Evolutionary conservation across 1,140 invertebrate species (phyloP).

Genomic region (Drosophila virilis): DNA sequence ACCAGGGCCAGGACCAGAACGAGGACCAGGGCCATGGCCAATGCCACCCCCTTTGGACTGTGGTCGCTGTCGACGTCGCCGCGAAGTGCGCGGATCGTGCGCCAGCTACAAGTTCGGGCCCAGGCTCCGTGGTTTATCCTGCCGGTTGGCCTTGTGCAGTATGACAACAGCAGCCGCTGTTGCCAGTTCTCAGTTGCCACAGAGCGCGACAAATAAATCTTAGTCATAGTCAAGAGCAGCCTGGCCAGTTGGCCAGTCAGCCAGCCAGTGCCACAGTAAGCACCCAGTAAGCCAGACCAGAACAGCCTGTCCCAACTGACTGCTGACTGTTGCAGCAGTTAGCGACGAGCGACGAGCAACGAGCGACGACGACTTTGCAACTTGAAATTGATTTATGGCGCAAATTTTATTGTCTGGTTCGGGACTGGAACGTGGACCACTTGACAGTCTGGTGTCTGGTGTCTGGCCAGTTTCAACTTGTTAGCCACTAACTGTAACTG

Average conservation of each 20-base stretch:
- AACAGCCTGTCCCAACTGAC: slow-evolving; percentile 47
- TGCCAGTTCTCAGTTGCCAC: slow-evolving; percentile 76
- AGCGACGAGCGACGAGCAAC: background rate
- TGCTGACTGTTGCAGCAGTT: slow-evolving; percentile 70
- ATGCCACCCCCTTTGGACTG: slow-evolving; percentile 68
- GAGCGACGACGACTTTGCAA: slow-evolving; percentile 66
- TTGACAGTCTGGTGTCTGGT: slow-evolving; percentile 29
- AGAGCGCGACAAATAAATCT: slow-evolving; percentile 77
- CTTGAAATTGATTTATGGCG: slow-evolving; percentile 81
- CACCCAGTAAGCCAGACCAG: slow-evolving; percentile 37
- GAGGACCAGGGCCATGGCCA: slow-evolving; percentile 68
- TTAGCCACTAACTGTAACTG: slow-evolving; percentile 74
- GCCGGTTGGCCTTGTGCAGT: slow-evolving; percentile 81
- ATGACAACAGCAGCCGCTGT: slow-evolving; percentile 81
- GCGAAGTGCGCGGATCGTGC: slow-evolving; percentile 36
- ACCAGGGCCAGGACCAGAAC: slow-evolving; percentile 18
- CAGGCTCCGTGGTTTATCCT: slow-evolving; percentile 84
- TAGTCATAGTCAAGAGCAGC: slow-evolving; percentile 62
- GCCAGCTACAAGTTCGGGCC: slow-evolving; percentile 38
- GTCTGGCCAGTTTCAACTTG: slow-evolving; percentile 64
- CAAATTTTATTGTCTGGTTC: slow-evolving; percentile 78
- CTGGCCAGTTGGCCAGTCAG: slow-evolving; percentile 46
- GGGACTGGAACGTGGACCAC: slow-evolving; percentile 49
- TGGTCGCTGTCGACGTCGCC: slow-evolving; percentile 23
- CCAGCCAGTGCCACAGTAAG: slow-evolving; percentile 54